Percentiles rank a stretch among this genome's conserved stretches.
Evolutionary conservation across 2,113 vertebrate species (phyloP).

Genomic region (Proteles cristata): DNA sequence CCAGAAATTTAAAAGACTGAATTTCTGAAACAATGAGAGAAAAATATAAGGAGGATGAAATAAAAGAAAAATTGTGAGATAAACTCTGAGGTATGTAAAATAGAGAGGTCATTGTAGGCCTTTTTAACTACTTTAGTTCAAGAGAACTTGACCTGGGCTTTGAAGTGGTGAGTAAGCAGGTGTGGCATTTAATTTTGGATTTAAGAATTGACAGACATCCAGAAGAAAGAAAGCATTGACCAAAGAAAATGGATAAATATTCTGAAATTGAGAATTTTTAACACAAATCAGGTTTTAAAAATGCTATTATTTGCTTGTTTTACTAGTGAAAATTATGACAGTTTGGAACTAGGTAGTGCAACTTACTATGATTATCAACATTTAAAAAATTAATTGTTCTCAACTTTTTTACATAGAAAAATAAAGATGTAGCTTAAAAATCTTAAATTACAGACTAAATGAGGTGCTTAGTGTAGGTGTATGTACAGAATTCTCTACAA

Average conservation of each 20-base stretch:
- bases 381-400: not conserved
- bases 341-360: not conserved
- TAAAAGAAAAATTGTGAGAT: not conserved
- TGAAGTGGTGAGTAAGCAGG: not conserved
- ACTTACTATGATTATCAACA: not conserved
- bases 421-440: not conserved
- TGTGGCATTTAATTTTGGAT: not conserved
- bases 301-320: not conserved
- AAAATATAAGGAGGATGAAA: not conserved
- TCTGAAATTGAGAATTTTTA: not conserved
- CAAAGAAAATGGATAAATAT: not conserved
- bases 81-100: not conserved
- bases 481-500: not conserved
- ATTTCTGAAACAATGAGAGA: not conserved
- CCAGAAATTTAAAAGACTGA: not conserved
- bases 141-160: not conserved
- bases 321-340: not conserved
- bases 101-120: not conserved
- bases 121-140: not conserved
- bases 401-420: slow-evolving; percentile 22
- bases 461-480: not conserved
- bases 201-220: not conserved
- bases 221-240: not conserved
- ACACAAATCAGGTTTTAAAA: not conserved
- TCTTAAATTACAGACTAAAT: not conserved